These are phyloP conservation scores for Xiphophorus hellerii DNA, from an alignment of 2,113 vertebrate species.

Conservation along the genomic window DNA sequence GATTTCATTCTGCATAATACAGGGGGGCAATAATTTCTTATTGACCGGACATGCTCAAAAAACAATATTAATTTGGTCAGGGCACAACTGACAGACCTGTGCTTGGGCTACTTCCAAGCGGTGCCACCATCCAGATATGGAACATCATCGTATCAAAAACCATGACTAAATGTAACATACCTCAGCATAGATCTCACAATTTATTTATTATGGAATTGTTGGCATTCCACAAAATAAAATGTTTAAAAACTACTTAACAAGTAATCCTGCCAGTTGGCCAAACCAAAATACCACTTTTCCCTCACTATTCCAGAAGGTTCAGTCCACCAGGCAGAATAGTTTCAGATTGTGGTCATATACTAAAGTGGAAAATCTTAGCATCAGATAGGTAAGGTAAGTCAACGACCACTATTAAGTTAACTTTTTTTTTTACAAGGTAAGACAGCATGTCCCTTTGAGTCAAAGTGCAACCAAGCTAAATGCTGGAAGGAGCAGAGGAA, in stretches of 20 bases:
- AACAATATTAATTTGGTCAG: no score
- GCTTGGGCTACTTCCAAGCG: no score
- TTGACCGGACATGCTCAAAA: neutral
- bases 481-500: slow-evolving; percentile 23
- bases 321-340: slow-evolving; percentile 29
- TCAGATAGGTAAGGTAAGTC: slow-evolving; percentile 50
- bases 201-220: neutral
- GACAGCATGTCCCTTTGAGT: slow-evolving; percentile 32
- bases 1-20: neutral
- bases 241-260: slow-evolving; percentile 16
- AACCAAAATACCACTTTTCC: slow-evolving; percentile 51
- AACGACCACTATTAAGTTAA: slow-evolving; percentile 62
- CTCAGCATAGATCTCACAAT: neutral
- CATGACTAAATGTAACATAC: neutral
- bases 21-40: neutral
- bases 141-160: neutral
- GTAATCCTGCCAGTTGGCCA: slow-evolving; percentile 17
- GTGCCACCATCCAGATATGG: neutral
- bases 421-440: slow-evolving; percentile 48
- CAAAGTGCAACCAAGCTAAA: slow-evolving; percentile 33
- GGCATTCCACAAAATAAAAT: slow-evolving; percentile 1
- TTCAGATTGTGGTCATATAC: slow-evolving; percentile 46
- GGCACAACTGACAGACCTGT: neutral
- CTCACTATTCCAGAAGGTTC: slow-evolving; percentile 27
- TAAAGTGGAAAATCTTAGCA: slow-evolving; percentile 59